Conservation (phyloP, 1,140 invertebrate species). For the Theocolax elegans region DNA sequence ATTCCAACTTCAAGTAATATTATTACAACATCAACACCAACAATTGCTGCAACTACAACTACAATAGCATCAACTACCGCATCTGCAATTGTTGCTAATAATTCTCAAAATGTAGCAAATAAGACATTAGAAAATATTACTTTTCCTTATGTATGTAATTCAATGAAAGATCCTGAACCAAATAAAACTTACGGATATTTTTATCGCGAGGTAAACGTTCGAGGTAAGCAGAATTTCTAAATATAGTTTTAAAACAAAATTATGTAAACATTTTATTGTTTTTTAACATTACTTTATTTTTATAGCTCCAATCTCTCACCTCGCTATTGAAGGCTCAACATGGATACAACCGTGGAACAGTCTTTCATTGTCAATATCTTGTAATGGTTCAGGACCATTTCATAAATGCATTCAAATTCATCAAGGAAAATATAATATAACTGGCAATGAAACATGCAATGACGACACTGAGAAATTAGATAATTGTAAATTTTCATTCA, state of each 20-base stretch:
- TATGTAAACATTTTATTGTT: too few relatives aligned
- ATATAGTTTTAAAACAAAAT: neutral
- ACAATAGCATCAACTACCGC: conserved; percentile 39
- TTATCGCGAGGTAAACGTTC: conserved; percentile 70
- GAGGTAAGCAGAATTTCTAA: conserved; percentile 67
- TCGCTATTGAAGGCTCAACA: conserved; percentile 76
- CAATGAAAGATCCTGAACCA: conserved; percentile 71
- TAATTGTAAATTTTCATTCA: conserved; percentile 73
- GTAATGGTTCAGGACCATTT: conserved; percentile 78
- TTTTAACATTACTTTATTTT: conserved; percentile 36
- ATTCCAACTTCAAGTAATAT: conserved; percentile 44
- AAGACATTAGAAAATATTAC: conserved; percentile 52
- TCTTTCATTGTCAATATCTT: conserved; percentile 76
- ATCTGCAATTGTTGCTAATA: conserved; percentile 38
- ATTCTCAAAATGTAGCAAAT: conserved; percentile 37
- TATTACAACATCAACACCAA: conserved; percentile 46
- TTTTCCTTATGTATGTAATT: conserved; percentile 52
- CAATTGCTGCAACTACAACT: conserved; percentile 45
- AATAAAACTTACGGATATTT: conserved; percentile 82
- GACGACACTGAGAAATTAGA: conserved; percentile 52
- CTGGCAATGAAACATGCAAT: conserved; percentile 80
- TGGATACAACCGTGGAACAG: conserved; percentile 85
- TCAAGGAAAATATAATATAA: conserved; percentile 78
- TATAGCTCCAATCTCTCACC: conserved; percentile 74
- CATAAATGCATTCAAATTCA: conserved; percentile 73